These are phyloP conservation scores for Clarias batrachus DNA, from an alignment of 2,113 vertebrate species.

Conservation along the genomic window DNA sequence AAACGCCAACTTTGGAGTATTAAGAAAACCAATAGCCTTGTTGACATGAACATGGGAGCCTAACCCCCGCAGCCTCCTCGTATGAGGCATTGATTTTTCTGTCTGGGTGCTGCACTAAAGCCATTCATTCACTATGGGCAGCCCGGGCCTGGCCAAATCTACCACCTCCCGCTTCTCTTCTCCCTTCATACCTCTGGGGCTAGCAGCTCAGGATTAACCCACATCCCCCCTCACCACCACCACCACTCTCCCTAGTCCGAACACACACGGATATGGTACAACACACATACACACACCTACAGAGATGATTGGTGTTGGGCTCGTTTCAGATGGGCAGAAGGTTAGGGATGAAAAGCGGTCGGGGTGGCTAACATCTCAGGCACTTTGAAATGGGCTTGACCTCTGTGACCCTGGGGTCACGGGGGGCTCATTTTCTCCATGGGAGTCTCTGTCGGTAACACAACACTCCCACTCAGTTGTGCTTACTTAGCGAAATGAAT, in stretches of 20 bases:
- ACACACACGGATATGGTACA: constrained; percentile 20
- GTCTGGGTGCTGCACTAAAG: constrained; percentile 88
- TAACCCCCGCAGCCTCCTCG: constrained; percentile 99
- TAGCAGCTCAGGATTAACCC: constrained; percentile 82
- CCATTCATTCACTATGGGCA: constrained; percentile 98
- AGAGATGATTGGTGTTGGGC: constrained; percentile 80
- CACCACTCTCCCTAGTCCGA: constrained; percentile 53
- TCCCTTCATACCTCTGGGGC: constrained; percentile 80
- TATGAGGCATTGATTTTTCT: constrained; percentile 99
- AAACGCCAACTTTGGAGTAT: constrained; percentile 97
- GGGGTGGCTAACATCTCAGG: constrained; percentile 53
- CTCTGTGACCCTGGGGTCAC: constrained; percentile 60
- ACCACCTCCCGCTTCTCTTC: constrained; percentile 60
- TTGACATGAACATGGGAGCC: constrained; percentile 98
- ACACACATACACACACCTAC: constrained; percentile 59
- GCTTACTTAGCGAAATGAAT: constrained; percentile 53
- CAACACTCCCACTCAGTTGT: constrained; percentile 48
- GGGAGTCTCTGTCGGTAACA: constrained; percentile 33
- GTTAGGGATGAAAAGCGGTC: constrained; percentile 49
- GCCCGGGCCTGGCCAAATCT: constrained; percentile 80
- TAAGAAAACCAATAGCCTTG: constrained; percentile 99
- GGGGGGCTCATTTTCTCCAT: constrained; percentile 58
- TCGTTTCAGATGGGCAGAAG: constrained; percentile 76
- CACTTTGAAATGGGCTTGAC: constrained; percentile 66
- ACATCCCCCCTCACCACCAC: constrained; percentile 62